Conservation (phyloP, 2,797 vertebrate species). For the Helostoma temminkii region DNA sequence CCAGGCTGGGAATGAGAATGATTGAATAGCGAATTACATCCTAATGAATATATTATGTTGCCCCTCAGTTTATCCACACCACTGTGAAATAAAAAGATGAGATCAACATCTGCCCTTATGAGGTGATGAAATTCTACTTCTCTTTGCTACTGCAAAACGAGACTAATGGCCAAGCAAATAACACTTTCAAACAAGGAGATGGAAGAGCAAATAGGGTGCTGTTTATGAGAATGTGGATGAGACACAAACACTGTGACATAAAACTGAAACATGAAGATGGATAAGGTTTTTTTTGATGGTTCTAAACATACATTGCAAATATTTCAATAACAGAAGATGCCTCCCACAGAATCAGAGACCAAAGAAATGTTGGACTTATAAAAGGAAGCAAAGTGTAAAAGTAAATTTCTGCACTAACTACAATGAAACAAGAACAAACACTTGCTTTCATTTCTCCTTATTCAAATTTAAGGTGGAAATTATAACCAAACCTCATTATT, state of each 20-base stretch:
- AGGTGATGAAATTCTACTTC: constrained; percentile 75
- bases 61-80: constrained; percentile 75
- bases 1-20: constrained; percentile 77
- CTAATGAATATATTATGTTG: constrained; percentile 84
- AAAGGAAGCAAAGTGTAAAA: constrained; percentile 19
- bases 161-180: constrained; percentile 76
- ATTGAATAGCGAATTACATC: constrained; percentile 82
- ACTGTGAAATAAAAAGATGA: constrained; percentile 78
- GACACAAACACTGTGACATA: constrained; percentile 18
- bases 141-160: constrained; percentile 70
- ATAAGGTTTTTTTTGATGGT: constrained; percentile 47
- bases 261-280: constrained; percentile 39
- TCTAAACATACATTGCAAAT: constrained; percentile 21
- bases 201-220: constrained; percentile 43
- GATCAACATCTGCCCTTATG: constrained; percentile 77
- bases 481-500: constrained; percentile 38
- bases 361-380: constrained; percentile 16
- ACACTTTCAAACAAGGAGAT: constrained; percentile 71
- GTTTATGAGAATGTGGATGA: constrained; percentile 33
- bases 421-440: constrained; percentile 17
- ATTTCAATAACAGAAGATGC: constrained; percentile 23
- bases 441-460: constrained; percentile 12
- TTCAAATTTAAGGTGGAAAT: constrained; percentile 43
- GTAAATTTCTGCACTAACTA: constrained; percentile 28
- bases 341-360: constrained; percentile 19